These are phyloP conservation scores for Steinernema feltiae DNA, from an alignment of 1,140 invertebrate genomes.

Conservation along the genomic window DNA sequence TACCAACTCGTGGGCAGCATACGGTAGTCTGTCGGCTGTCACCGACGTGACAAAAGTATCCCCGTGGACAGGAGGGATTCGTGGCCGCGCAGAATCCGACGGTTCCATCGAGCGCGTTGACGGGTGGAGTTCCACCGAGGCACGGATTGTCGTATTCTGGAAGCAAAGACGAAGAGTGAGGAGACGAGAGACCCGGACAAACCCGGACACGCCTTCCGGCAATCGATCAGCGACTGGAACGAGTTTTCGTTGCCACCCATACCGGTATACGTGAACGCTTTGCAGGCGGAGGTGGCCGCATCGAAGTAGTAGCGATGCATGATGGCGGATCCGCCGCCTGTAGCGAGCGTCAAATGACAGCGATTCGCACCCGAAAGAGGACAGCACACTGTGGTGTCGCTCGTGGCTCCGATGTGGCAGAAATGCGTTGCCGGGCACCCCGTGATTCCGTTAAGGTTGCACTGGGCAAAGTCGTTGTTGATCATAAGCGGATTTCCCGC, in stretches of 20 bases:
- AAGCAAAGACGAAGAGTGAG: neutral
- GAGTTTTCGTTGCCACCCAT: constrained; percentile 29
- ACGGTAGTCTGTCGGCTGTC: constrained; percentile 18
- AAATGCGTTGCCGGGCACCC: neutral
- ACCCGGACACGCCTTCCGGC: constrained; percentile 25
- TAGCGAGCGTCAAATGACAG: constrained; percentile 14
- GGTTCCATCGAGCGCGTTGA: constrained; percentile 16
- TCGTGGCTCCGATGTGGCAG: neutral
- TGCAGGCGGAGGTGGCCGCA: constrained; percentile 61
- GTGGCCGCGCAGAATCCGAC: constrained; percentile 15
- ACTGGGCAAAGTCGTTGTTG: neutral
- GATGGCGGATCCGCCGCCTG: constrained; percentile 63
- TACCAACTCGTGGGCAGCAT: constrained; percentile 16
- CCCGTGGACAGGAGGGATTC: constrained; percentile 17
- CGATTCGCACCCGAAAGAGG: neutral
- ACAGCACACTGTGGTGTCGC: neutral
- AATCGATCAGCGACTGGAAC: constrained; percentile 22
- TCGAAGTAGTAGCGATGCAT: constrained; percentile 63
- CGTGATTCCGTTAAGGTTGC: neutral
- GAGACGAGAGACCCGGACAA: neutral
- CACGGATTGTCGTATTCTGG: constrained; percentile 27
- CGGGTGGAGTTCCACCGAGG: neutral
- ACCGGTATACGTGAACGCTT: constrained; percentile 35
- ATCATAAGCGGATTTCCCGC: neutral
- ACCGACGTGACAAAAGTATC: too few species aligned